Evolutionary conservation across 2,888 invertebrate species (phyloP).

Genomic region (Heteromurus nitidus): DNA sequence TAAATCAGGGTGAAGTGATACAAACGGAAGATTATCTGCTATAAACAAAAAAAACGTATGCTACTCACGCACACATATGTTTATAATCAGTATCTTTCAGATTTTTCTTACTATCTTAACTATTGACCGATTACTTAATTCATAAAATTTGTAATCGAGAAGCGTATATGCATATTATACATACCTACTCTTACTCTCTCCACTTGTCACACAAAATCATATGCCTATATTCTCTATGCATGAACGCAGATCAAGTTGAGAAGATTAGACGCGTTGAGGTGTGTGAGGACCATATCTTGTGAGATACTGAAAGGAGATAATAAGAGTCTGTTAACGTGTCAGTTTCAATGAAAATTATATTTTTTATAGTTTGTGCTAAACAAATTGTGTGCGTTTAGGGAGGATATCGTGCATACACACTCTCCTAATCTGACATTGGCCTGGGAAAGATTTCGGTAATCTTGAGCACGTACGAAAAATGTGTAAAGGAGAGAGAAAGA

Average conservation of each 20-base stretch:
- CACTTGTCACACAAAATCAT: conserved; percentile 16
- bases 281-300: conserved; percentile 36
- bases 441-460: conserved; percentile 34
- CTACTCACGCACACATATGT: background rate
- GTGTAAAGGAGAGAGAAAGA: too few species aligned
- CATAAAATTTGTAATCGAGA: conserved; percentile 51
- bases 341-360: conserved; percentile 24
- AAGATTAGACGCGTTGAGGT: conserved; percentile 6
- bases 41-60: background rate
- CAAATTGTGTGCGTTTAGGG: conserved; percentile 8
- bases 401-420: too few species aligned
- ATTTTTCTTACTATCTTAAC: conserved; percentile 63
- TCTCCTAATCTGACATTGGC: conserved; percentile 35
- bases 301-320: conserved; percentile 27
- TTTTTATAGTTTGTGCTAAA: background rate
- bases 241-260: background rate
- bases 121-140: conserved; percentile 52
- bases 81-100: conserved; percentile 41
- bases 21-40: conserved; percentile 11
- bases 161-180: too few species aligned
- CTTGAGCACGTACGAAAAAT: conserved; percentile 35
- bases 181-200: too few species aligned
- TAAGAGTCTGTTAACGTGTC: background rate
- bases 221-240: background rate
- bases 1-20: conserved; percentile 43